These are phyloP conservation scores for Bradypus variegatus DNA, from an alignment of 2,797 vertebrate genomes.

Conservation along the genomic window DNA sequence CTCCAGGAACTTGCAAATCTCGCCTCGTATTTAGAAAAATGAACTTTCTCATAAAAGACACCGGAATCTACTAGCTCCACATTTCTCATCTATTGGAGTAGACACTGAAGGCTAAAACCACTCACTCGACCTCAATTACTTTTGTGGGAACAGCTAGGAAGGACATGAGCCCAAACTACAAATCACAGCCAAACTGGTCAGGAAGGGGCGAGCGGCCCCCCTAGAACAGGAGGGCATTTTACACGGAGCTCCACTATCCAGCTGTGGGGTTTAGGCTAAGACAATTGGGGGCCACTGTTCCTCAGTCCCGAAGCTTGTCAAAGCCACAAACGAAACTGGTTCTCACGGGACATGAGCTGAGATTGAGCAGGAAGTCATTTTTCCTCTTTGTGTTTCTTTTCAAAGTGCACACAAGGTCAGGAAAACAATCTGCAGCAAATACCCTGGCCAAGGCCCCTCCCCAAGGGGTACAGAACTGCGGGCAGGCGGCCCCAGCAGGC, in stretches of 20 bases:
- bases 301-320: fast-evolving
- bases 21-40: neutral
- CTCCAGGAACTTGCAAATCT: neutral
- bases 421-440: neutral
- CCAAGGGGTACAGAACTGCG: no score
- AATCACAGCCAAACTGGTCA: neutral
- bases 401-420: slow-evolving; percentile 16
- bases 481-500: no score
- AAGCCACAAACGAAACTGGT: neutral
- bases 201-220: fast-evolving
- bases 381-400: slow-evolving; percentile 22
- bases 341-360: neutral
- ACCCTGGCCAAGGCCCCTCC: neutral
- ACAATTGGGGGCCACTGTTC: neutral
- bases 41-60: neutral
- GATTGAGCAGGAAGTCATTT: neutral
- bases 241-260: no score
- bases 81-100: neutral
- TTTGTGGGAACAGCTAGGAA: neutral
- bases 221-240: neutral
- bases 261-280: no score
- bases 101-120: neutral
- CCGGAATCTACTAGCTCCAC: no score
- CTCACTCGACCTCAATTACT: neutral
- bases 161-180: neutral